Conservation (phyloP, 1,140 invertebrate genomes). For the Dendroctonus valens region DNA sequence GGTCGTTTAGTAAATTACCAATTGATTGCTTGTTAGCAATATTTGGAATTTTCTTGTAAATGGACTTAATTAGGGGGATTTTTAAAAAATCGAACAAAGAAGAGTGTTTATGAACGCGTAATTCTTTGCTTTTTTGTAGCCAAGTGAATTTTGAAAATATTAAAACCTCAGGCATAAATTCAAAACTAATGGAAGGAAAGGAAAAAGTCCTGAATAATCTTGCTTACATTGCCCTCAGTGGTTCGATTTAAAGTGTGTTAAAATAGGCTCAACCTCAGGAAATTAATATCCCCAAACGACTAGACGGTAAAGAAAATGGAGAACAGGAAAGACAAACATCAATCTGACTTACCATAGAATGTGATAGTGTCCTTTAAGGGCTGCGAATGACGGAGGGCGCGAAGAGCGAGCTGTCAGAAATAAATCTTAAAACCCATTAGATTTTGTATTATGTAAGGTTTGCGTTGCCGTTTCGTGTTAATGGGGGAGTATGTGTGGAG, state of each 20-base stretch:
- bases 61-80: too few species aligned
- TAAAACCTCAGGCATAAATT: too few species aligned
- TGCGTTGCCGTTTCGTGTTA: conserved; percentile 3
- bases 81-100: too few species aligned
- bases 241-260: conserved; percentile 1
- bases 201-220: neutral
- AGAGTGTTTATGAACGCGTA: too few species aligned
- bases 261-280: neutral
- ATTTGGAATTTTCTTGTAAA: too few species aligned
- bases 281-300: conserved; percentile 14
- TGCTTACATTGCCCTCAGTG: neutral
- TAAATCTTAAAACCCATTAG: conserved; percentile 23
- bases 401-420: conserved; percentile 16
- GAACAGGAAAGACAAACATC: conserved; percentile 18
- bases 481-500: too few species aligned
- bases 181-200: too few species aligned
- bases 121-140: too few species aligned
- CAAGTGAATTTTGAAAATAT: too few species aligned
- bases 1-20: too few species aligned
- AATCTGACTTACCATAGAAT: conserved; percentile 16
- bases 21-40: too few species aligned
- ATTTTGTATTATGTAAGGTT: conserved; percentile 14
- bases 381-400: conserved; percentile 17
- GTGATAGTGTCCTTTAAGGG: conserved; percentile 22
- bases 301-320: conserved; percentile 1